phyloP scores from a whole-genome alignment of 2,888 invertebrate species.

The Drosophila neotestacea region DNA sequence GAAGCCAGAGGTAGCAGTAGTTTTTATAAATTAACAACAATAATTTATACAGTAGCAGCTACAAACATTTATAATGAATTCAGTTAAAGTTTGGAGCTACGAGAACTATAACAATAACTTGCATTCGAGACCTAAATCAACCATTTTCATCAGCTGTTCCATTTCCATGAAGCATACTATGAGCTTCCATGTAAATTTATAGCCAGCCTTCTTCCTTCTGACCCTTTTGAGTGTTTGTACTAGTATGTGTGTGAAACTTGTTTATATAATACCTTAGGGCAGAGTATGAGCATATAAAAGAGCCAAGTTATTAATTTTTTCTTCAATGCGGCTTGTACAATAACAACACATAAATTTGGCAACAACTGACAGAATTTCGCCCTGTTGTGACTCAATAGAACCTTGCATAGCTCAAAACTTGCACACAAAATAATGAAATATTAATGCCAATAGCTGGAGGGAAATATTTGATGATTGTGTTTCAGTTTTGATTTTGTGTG shows the following conservation, averaged over 20 bases:
- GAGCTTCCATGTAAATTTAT: constrained; percentile 30
- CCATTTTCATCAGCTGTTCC: constrained; percentile 29
- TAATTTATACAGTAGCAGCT: constrained; percentile 62
- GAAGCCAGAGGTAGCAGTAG: constrained; percentile 23
- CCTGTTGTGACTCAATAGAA: constrained; percentile 9
- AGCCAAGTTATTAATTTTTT: constrained; percentile 49
- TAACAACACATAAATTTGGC: constrained; percentile 65
- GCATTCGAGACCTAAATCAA: constrained; percentile 31
- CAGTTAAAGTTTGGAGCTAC: constrained; percentile 47
- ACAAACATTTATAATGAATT: constrained; percentile 53
- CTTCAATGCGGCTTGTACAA: constrained; percentile 36
- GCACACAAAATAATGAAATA: constrained; percentile 16
- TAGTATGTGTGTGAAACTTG: constrained; percentile 18
- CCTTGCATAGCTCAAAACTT: constrained; percentile 24
- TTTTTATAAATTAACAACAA: constrained; percentile 67
- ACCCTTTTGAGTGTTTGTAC: neutral
- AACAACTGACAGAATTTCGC: constrained; percentile 69
- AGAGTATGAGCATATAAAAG: constrained; percentile 9
- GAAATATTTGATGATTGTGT: constrained; percentile 27
- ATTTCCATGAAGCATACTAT: constrained; percentile 10
- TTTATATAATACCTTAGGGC: constrained; percentile 25
- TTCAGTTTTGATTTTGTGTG: constrained; percentile 14
- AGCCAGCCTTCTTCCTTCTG: neutral
- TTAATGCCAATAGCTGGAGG: constrained; percentile 20
- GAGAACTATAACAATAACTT: constrained; percentile 22